Conservation (phyloP, 2,113 vertebrate genomes). For the chimpanzee (Pan troglodytes) region NHGRI_mPanTro3-v2.1_pri NC_072409.2:70231501-70232000, state of each 20-base stretch:
- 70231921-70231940: not conserved
- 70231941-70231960: not conserved
- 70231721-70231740: not conserved
- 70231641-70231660: not conserved
- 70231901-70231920: not conserved
- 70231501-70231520: not conserved
- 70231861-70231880: not conserved
- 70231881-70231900: fast-evolving
- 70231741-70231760: not conserved
- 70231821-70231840: not conserved
- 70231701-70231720: not conserved
- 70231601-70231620: not conserved
- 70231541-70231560: not conserved
- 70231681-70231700: not conserved
- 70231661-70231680: not conserved
- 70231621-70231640: not conserved
- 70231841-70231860: not conserved
- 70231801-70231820: not conserved
- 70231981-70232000: not conserved
- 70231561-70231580: not conserved
- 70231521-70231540: not conserved
- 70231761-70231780: not conserved
- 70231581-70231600: not conserved
- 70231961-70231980: not conserved
- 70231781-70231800: not conserved